Conservation (phyloP, 1,140 invertebrate species). For the Heterodera schachtii region DNA sequence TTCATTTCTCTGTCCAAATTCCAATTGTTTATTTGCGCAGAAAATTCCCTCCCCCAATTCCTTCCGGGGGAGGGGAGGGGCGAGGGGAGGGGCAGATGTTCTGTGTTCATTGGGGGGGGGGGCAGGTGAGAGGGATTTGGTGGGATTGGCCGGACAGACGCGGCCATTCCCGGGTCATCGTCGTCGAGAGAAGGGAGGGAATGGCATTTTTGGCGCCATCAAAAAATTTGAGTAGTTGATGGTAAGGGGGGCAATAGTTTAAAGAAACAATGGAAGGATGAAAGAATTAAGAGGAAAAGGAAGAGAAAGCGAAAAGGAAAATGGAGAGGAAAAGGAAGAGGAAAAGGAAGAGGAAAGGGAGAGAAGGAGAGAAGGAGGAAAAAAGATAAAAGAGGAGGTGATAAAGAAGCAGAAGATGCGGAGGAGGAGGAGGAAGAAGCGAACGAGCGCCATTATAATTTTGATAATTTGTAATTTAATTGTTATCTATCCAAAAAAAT, state of each 20-base stretch:
- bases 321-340: no score
- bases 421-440: no score
- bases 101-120: slow-evolving; percentile 20
- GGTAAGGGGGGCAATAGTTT: neutral
- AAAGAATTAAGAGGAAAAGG: neutral
- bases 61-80: neutral
- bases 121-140: slow-evolving; percentile 24
- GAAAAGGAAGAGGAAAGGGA: no score
- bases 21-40: slow-evolving; percentile 36
- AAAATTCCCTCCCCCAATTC: slow-evolving; percentile 22
- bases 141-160: slow-evolving; percentile 10
- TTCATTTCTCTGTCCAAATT: slow-evolving; percentile 1
- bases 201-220: slow-evolving; percentile 13
- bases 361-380: no score
- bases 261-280: neutral
- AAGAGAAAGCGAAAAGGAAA: no score
- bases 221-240: neutral
- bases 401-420: no score
- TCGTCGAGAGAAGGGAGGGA: neutral
- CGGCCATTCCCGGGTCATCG: slow-evolving; percentile 18
- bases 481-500: no score
- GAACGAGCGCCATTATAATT: no score
- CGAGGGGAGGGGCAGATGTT: slow-evolving; percentile 11
- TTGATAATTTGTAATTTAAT: no score
- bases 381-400: no score